These are phyloP conservation scores for Semibalanus balanoides DNA, from an alignment of 1,140 invertebrate species.

Conservation along the genomic window DNA sequence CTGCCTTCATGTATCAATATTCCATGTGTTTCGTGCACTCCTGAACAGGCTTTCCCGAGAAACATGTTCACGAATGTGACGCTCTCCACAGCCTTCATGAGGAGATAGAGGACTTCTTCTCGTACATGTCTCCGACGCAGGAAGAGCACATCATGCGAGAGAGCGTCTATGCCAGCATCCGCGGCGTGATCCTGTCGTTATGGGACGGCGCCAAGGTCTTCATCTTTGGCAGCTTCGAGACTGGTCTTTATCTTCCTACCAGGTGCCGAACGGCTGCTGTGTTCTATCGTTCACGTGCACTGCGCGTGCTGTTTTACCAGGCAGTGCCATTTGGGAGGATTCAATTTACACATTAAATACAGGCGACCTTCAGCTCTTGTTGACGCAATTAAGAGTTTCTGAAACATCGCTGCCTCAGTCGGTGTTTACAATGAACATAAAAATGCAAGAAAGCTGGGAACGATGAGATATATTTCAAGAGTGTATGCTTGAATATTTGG, in stretches of 20 bases:
- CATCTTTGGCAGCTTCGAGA: conserved; percentile 90
- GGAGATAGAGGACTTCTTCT: conserved; percentile 91
- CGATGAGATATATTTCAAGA: too few species aligned
- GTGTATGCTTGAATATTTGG: too few species aligned
- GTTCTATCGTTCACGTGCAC: too few species aligned
- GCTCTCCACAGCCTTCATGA: conserved; percentile 58
- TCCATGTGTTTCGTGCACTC: background rate
- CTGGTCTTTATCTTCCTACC: conserved; percentile 86
- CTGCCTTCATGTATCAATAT: background rate
- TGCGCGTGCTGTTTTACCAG: too few species aligned
- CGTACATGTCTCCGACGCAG: conserved; percentile 79
- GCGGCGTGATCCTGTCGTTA: conserved; percentile 63
- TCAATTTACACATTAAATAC: too few species aligned
- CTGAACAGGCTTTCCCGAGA: background rate
- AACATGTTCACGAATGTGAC: background rate
- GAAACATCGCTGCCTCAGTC: too few species aligned
- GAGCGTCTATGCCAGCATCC: conserved; percentile 73
- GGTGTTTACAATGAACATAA: too few species aligned
- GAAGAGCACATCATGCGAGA: conserved; percentile 74
- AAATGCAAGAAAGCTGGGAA: too few species aligned
- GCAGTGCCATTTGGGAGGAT: too few species aligned
- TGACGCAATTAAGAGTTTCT: too few species aligned
- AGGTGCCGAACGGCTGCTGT: conserved; percentile 45
- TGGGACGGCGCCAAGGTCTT: conserved; percentile 86
- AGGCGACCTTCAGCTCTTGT: too few species aligned